phyloP scores from a whole-genome alignment of 1,140 invertebrate genomes.

The Uloborus diversus region DNA sequence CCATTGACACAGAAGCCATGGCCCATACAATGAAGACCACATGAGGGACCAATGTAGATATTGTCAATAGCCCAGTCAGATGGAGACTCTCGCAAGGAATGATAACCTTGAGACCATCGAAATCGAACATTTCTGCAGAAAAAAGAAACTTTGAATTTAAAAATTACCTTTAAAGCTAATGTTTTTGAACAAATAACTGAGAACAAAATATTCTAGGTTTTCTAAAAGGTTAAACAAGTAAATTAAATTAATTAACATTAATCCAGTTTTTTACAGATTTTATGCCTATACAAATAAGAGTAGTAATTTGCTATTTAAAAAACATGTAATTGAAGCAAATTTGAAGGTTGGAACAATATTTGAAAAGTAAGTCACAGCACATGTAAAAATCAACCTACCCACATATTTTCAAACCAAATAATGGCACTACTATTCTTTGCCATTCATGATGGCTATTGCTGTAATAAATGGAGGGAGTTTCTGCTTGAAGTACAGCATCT shows the following conservation, averaged over 20 bases:
- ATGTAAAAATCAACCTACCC: too few species aligned
- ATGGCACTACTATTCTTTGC: conserved; percentile 65
- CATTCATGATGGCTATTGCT: conserved; percentile 64
- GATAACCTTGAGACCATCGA: conserved; percentile 67
- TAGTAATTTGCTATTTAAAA: background rate
- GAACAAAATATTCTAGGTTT: background rate
- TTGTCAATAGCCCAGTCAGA: conserved; percentile 68
- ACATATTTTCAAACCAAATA: conserved; percentile 65
- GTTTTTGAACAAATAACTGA: background rate
- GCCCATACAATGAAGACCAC: conserved; percentile 66
- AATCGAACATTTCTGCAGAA: conserved; percentile 64
- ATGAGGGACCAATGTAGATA: conserved; percentile 67
- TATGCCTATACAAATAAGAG: background rate
- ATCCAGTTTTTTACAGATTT: background rate
- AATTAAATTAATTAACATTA: background rate
- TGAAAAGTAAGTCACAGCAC: too few species aligned
- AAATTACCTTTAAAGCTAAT: too few species aligned
- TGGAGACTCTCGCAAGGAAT: conserved; percentile 62
- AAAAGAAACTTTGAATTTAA: too few species aligned
- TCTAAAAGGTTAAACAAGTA: too few species aligned
- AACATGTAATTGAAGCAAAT: background rate
- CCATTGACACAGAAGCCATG: conserved; percentile 66
- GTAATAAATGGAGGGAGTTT: conserved; percentile 65
- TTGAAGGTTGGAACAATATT: too few species aligned
- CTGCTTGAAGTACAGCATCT: conserved; percentile 41